A percentile compares a stretch with the other conserved stretches of the same genome.
phyloP scores from a whole-genome alignment of 2,797 vertebrate genomes.

The Phaenicophaeus curvirostris region DNA sequence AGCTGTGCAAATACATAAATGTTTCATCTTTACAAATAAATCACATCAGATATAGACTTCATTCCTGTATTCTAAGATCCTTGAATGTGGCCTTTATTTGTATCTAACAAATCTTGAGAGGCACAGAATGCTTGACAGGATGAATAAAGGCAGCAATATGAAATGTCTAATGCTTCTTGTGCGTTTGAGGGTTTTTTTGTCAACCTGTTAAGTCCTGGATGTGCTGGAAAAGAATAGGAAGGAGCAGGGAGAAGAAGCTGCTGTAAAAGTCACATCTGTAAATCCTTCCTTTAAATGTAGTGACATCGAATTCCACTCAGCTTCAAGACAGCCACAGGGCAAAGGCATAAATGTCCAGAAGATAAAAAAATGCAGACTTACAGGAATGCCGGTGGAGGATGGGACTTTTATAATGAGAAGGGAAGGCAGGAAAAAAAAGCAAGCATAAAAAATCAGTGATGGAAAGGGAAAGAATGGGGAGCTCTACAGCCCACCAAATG shows the following conservation, averaged over 20 bases:
- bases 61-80: neutral
- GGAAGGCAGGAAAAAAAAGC: neutral
- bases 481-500: neutral
- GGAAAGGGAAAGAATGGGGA: neutral
- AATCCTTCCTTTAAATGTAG: neutral
- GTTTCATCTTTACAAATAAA: neutral
- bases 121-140: neutral
- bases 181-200: neutral
- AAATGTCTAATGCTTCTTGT: neutral
- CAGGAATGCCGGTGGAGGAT: neutral
- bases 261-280: fast-evolving
- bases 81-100: neutral
- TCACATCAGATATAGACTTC: neutral
- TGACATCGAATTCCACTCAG: neutral
- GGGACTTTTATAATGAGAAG: neutral
- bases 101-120: neutral
- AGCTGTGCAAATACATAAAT: neutral
- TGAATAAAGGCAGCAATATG: neutral
- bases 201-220: neutral
- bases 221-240: neutral
- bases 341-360: neutral
- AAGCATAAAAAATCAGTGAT: neutral
- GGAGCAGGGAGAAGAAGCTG: neutral
- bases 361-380: neutral
- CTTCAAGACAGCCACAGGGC: neutral